Base-by-base conservation (phyloP, 2,113 vertebrate species). In the Solenodon paradoxus region DNA sequence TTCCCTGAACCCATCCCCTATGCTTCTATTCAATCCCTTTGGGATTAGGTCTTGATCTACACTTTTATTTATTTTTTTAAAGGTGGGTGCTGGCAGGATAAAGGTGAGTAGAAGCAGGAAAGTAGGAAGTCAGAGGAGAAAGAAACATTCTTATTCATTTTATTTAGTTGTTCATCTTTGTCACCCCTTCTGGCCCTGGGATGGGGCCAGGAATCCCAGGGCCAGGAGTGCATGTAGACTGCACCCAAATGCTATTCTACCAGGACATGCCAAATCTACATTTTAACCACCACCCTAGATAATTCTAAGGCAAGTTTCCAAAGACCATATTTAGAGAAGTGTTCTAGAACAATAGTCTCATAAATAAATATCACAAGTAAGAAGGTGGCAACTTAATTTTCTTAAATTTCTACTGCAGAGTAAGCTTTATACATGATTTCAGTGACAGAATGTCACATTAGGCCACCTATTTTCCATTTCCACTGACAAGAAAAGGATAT, bases 401-500 rank as follows among this genome's bases (percentile, higher is more conserved):
- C 88, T 68, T 86, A 82, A 35, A 55, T 86, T 69, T 94, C 63
- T 81, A 38, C 38, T n/a, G 11, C 47, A 72, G 53, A 88, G 49
- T 22, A 85, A 87, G 74, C 11, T 47, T 72, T 78, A 30, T 7
- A 32, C n/a, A 80, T 72, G 64, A 90, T 81, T 80, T 93, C 49
- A 78, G 42, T 78, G 88, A 88, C 88, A 97, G 85, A 72, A 91
- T 82, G 72, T 63, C 81, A 96, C n/a, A 61, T 66, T 63, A 77
- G 66, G 42, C 64, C 78, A 92, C 78, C 92, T 88, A 72, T n/a
- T 92, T 90, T 92, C 77, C 53, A 68, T 77, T 94, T 90, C 81
- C 17, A 85, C 42, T 90, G 81, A 90, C 66, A 94, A 93, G 78
- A 68, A 89, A 92, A 88, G n/a, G 85, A 94, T 94, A 89, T 6